Base-by-base conservation (phyloP, 2,888 invertebrate genomes). In the Tipula vernalis region DNA sequence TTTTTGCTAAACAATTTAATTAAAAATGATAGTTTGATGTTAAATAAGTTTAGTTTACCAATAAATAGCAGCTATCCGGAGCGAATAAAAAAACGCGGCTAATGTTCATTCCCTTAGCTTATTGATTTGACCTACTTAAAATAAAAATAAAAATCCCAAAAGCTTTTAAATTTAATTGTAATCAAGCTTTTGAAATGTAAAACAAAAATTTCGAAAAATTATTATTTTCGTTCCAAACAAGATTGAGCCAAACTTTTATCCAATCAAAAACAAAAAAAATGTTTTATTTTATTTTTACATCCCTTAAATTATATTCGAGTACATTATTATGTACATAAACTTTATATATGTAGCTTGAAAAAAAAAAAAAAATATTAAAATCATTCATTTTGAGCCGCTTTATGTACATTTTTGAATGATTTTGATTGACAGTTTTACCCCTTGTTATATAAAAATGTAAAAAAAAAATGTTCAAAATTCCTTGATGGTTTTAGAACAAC, bases 391-490 rank as follows among this genome's bases (percentile, higher is more conserved):
- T 71, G 71, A 71, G 10, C 71, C 71, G 10, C 28, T 71, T 71
- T 71, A 71, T 57, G 18, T 71, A 71, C 28, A 71, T 71, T 71
- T 71, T 71, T 71, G 71, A 71, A 28, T 71, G 71, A 41, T 84
- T 84, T 84, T 84, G 84, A 84, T 84, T 84, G 84, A 84, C 84
- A 84, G 84, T 39, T 84, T 84, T 41, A 84, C 84, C 84, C 84
- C 84, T 84, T 84, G 84, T 71, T 71, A 71, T 71, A 71, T 0
- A 4, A 12, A 71, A 28, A 51, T n/a, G 12, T 12, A 28, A 28
- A 28, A 28, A 28, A 28, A 28, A 28, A 28, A 28, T 28, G 28
- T 28, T 28, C 28, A 71, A 71, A 71, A 18, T 71, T 71, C 71
- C 71, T 71, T 28, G 71, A 71, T 71, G 71, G 71, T 71, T 71